Percentiles rank a stretch among this genome's conserved stretches.
Conservation (phyloP, 2,888 invertebrate species). For the Ennomos erosarius region DNA sequence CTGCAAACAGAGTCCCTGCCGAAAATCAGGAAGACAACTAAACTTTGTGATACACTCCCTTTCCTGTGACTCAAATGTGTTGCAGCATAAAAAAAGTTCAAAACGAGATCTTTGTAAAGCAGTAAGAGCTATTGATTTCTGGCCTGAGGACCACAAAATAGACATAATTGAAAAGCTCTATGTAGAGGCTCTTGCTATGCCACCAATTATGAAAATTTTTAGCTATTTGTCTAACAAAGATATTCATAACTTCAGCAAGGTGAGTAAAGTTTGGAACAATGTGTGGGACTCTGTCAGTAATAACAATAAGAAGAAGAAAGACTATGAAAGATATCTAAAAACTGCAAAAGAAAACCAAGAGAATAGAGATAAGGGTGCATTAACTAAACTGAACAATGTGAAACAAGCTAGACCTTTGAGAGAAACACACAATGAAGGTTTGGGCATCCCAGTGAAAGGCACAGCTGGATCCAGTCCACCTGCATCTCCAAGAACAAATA, state of each 20-base stretch:
- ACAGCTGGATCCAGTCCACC: slow-evolving; percentile 60
- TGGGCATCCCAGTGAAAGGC: slow-evolving; percentile 44
- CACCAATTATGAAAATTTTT: slow-evolving; percentile 69
- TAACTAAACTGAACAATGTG: slow-evolving; percentile 45
- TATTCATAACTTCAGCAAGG: slow-evolving; percentile 69
- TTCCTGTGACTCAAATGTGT: slow-evolving; percentile 64
- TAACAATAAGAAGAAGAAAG: slow-evolving; percentile 58
- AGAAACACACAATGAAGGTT: slow-evolving; percentile 68
- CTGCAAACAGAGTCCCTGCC: slow-evolving; percentile 65
- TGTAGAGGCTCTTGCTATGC: slow-evolving; percentile 54
- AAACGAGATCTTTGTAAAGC: slow-evolving; percentile 47
- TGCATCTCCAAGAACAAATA: slow-evolving; percentile 70
- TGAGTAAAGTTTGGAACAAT: slow-evolving; percentile 68
- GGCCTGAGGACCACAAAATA: slow-evolving; percentile 69
- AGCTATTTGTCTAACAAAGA: slow-evolving; percentile 69
- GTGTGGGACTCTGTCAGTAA: slow-evolving; percentile 64
- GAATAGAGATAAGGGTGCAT: slow-evolving; percentile 53
- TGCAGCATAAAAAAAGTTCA: slow-evolving; percentile 53
- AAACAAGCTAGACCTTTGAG: slow-evolving; percentile 55
- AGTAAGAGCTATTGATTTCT: slow-evolving; percentile 55
- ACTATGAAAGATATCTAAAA: slow-evolving; percentile 58
- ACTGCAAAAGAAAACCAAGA: slow-evolving; percentile 70
- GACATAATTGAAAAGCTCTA: slow-evolving; percentile 73
- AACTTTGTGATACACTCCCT: slow-evolving; percentile 72
- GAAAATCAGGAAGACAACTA: slow-evolving; percentile 65